Evolutionary conservation across 2,888 invertebrate species (phyloP), one percentile per base, ranked within the genome.

Genomic region (Andrena fulva): DNA sequence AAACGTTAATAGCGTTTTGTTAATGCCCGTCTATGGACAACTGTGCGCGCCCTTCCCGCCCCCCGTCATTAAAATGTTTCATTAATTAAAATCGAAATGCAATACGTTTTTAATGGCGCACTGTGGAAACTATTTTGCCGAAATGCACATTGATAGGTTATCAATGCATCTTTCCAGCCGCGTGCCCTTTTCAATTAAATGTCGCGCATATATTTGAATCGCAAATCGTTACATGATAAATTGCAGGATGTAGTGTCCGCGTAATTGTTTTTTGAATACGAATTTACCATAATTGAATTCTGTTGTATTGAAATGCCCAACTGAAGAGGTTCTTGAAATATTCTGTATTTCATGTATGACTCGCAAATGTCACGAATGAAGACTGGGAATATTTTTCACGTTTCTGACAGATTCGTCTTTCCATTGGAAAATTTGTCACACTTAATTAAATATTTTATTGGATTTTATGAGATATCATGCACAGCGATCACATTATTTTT

Each of bases 1-100:
- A 71, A 77, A 50, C 33, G 27, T 80, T 72, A 56, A 76, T 63
- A 27, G 20, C 20, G n/a, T 62, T 77, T 50, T 71, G 60, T 71
- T 67, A 54, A 80, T 54, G 50, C 52, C 20, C 20, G n/a, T 20
- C 12, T 24, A 33, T 5, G 52, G 31, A 78, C 24, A n/a, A 42
- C 42, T 10, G 60, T 10, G 10, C 12, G 0, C 42, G 42, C 16
- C 42, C 4, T 42, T 42, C 42, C 1, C 42, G 16, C 42, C 42
- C 42, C 52, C n/a, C 10, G 42, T 16, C 42, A 54, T 12, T 35
- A 64, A 66, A 73, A 42, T 8, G 29, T 31, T 6, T 31, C 8
- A n/a, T 42, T 31, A 64, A 77, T 71, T 64, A n/a, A 16, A 48
- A 73, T 35, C 56, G 16, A 31, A 73, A 48, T 29, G 42, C 24